Base-by-base conservation (phyloP, 2,797 vertebrate species). In the Pteropus rufus region DNA sequence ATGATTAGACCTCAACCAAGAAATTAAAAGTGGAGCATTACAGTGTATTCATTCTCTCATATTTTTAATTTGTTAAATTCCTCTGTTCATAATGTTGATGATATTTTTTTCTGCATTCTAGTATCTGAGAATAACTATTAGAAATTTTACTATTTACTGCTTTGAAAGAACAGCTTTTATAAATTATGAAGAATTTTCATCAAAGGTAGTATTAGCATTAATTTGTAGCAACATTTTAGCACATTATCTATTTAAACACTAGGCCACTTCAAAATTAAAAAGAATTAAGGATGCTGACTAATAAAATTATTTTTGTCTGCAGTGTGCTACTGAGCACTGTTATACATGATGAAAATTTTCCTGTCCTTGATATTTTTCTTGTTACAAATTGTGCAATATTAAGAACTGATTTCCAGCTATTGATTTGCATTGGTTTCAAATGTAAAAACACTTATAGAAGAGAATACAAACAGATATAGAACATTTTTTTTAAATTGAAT, bases 161-260 rank as follows among this genome's bases (percentile, higher is more conserved):
- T 80, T 65, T 62, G 70, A 94, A 49, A 82, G 10, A 81, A 70
- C 0, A 94, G 12, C 11, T 92, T 93, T 90, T 95, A 81, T 79
- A 56, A 81, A 80, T 94, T 77, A 80, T 72, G 11, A 79, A 82
- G 34, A 76, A 29, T 64, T 94, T 80, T 92, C 19, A 86, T 91
- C 60, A 80, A 87, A 91, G 23, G 26, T 54, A 86, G 34, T 82
- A 58, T 82, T 73, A 89, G 3, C 3, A 83, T 87, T 79, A 49
- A 49, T 92, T 75, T 85, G 39, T 73, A 87, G 26, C 5, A 91
- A 90, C 1, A 60, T 60, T 76, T 90, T 34, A 86, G 72, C 3
- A 36, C 12, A 65, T 54, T 73, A 60, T 70, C 3, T 82, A 60
- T 21, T 44, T 44, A 80, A 73, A 31, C 0, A 82, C 7, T 60